Conservation (phyloP, 1,140 invertebrate species). For the Chironomus striatipennis region DNA sequence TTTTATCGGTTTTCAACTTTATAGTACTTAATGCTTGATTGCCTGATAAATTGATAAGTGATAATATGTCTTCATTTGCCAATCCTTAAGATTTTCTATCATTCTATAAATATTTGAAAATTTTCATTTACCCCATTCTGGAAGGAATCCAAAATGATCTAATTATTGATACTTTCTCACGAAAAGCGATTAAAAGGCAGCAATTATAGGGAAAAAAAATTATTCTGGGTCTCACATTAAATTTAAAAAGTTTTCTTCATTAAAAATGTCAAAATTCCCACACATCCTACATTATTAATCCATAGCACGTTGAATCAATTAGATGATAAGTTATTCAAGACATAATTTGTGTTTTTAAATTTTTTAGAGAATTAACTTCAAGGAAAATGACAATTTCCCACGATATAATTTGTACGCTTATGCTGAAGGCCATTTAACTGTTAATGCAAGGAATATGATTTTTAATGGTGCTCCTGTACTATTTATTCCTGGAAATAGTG, state of each 20-base stretch:
- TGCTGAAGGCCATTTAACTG: conserved; percentile 70
- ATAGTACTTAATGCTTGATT: neutral
- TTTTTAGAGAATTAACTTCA: conserved; percentile 56
- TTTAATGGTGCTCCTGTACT: conserved; percentile 83
- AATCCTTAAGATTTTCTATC: no score
- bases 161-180: no score
- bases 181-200: neutral
- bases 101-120: no score
- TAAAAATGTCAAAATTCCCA: neutral
- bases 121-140: no score
- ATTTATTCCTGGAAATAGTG: conserved; percentile 87
- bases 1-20: neutral
- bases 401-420: conserved; percentile 82
- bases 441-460: conserved; percentile 57
- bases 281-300: neutral
- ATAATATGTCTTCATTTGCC: no score
- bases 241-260: neutral
- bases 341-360: conserved; percentile 30
- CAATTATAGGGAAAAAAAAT: neutral
- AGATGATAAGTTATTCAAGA: no score
- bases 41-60: no score
- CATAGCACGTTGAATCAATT: no score
- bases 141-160: no score
- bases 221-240: neutral
- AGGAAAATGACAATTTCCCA: conserved; percentile 52